phyloP scores from a whole-genome alignment of 2,888 invertebrate genomes.

The Antheraea assamensis region DNA sequence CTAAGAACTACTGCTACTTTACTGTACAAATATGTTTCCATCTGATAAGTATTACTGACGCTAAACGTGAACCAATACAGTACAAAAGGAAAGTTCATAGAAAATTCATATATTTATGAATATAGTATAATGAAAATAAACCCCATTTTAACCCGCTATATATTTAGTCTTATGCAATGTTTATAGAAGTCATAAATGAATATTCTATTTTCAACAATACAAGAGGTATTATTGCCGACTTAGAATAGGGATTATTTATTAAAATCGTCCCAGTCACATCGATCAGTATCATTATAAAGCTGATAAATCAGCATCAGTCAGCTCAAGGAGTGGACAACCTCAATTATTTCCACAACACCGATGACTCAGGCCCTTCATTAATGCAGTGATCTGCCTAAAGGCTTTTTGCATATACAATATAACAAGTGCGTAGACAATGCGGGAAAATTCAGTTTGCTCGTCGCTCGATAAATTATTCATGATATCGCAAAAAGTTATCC shows the following conservation, averaged over 20 bases:
- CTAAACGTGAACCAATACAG: neutral
- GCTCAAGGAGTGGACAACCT: constrained; percentile 70
- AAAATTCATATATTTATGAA: neutral
- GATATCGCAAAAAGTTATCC: constrained; percentile 52
- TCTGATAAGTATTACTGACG: neutral
- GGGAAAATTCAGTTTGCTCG: constrained; percentile 66
- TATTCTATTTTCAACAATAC: neutral
- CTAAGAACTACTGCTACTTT: no score
- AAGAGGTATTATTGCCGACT: neutral
- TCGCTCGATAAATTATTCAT: constrained; percentile 71
- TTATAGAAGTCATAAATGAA: neutral
- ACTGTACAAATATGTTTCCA: neutral
- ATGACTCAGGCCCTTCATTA: constrained; percentile 60
- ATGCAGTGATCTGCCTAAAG: constrained; percentile 67
- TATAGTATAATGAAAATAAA: neutral
- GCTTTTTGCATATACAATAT: constrained; percentile 74
- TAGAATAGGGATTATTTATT: constrained; percentile 12
- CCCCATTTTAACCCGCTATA: neutral
- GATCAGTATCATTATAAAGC: constrained; percentile 66
- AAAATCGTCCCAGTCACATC: constrained; percentile 58
- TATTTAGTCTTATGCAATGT: neutral
- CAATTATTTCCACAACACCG: constrained; percentile 51
- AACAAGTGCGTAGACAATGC: constrained; percentile 76
- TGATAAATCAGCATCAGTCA: constrained; percentile 47
- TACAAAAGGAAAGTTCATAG: neutral